Evolutionary conservation across 2,113 vertebrate species (phyloP), one percentile per base, ranked within the genome.

Genomic region (Lucifuga dentata): DNA sequence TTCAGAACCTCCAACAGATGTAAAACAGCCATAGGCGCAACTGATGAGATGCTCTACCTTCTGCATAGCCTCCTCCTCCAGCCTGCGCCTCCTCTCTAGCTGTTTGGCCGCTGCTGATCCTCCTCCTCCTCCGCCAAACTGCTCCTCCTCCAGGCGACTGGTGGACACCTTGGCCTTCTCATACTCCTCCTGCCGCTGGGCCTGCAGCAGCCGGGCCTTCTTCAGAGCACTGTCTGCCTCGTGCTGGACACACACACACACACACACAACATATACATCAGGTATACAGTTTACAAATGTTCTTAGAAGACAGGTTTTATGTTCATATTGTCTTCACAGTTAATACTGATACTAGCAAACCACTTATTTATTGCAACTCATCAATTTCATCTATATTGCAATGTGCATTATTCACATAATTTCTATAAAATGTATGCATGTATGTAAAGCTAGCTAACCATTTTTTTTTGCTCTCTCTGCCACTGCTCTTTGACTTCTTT

Each of bases 401-500:
- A n/a, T n/a, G n/a, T n/a, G n/a, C n/a, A n/a, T n/a, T n/a, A n/a
- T n/a, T n/a, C n/a, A n/a, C n/a, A n/a, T n/a, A n/a, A 58, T 15
- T 45, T 63, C 65, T 13, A 43, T 7, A 50, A 23, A 45, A 36
- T 38, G 40, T 8, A 1, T 38, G 23, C 13, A 33, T 35, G 12
- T 57, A 35, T 52, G 62, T 44, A 38, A 60, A 57, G 38, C 45
- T 45, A 0, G 80, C 87, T 73, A 72, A 94, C 97, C 96, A 98
- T 94, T 94, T 97, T 98, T 89, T 96, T 98, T 81, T 95, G 95
- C 83, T 97, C 94, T 76, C 95, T 92, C 83, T 98, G 97, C 98
- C 98, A 99, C 89, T 96, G 95, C 40, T 99, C 97, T 89, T 99
- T 99, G 65, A 98, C 94, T 73, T 97, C 97, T 92, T 96, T 98